A percentile compares a stretch with the other conserved stretches of the same genome.
phyloP scores from a whole-genome alignment of 2,113 vertebrate genomes.

The Lagopus muta region DNA sequence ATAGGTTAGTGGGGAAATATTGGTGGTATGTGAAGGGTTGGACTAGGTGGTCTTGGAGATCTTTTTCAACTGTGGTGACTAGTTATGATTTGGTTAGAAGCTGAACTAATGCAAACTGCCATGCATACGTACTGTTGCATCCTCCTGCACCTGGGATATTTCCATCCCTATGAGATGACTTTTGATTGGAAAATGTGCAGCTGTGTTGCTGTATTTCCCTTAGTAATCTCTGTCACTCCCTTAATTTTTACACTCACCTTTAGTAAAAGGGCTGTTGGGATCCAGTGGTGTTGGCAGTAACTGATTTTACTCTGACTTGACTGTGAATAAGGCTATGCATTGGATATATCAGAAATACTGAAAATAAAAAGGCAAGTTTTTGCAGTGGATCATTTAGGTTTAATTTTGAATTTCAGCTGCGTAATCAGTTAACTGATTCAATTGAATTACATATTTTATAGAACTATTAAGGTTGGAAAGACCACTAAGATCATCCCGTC shows the following conservation, averaged over 20 bases:
- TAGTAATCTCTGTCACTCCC: constrained; percentile 1
- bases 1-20: too few species aligned
- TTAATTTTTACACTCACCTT: not conserved
- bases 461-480: too few species aligned
- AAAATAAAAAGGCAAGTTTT: not conserved
- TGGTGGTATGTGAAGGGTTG: too few species aligned
- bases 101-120: not conserved
- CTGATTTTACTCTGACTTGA: constrained; percentile 26
- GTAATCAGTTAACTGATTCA: not conserved
- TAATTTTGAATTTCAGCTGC: not conserved
- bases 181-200: constrained; percentile 11
- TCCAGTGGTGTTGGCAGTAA: constrained; percentile 60
- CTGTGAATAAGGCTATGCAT: constrained; percentile 18
- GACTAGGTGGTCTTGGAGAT: too few species aligned
- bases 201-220: constrained; percentile 28
- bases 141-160: constrained; percentile 37
- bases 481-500: too few species aligned
- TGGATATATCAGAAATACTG: not conserved
- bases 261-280: constrained; percentile 38
- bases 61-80: not conserved
- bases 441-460: not conserved
- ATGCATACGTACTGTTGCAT: not conserved
- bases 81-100: not conserved
- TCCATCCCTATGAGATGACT: not conserved
- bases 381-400: not conserved